Percentiles rank a stretch among this genome's conserved stretches.
These are phyloP conservation scores for Ostrea edulis DNA, from an alignment of 1,140 invertebrate genomes.

Conservation along the genomic window DNA sequence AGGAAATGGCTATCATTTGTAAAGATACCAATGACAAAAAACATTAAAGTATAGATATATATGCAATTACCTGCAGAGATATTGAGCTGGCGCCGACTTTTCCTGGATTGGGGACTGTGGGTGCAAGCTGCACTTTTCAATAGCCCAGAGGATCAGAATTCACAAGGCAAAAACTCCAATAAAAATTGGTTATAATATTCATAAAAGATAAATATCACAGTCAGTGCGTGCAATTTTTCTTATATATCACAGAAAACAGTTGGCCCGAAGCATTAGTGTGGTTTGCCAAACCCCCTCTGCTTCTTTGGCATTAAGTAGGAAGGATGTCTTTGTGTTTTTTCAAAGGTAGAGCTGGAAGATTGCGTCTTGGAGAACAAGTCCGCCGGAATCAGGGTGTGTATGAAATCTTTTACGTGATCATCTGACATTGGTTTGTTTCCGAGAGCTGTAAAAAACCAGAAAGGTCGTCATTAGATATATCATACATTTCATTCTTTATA, in stretches of 20 bases:
- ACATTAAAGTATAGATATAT: no score
- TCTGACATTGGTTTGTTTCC: conserved; percentile 15
- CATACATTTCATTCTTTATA: not conserved
- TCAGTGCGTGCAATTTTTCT: not conserved
- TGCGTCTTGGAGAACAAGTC: conserved; percentile 46
- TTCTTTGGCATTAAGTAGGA: conserved; percentile 44
- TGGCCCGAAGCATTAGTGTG: not conserved
- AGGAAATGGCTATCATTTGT: not conserved
- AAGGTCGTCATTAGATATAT: not conserved
- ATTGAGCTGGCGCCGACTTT: not conserved
- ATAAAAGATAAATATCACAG: conserved; percentile 26
- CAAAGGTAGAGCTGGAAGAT: conserved; percentile 26
- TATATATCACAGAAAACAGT: conserved; percentile 6
- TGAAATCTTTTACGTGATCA: conserved; percentile 54
- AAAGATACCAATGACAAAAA: not conserved
- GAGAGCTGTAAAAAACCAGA: not conserved
- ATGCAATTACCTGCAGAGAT: not conserved
- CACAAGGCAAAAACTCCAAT: conserved; percentile 12
- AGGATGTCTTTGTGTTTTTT: conserved; percentile 54
- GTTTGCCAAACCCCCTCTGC: conserved; percentile 10
- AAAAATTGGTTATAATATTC: conserved; percentile 22
- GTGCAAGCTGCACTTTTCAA: not conserved
- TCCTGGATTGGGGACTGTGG: not conserved
- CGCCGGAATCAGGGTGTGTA: conserved; percentile 54
- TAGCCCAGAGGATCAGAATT: not conserved